These are phyloP conservation scores for Enteromius viviparus DNA, from an alignment of 2,797 vertebrate species.

Conservation along the genomic window DNA sequence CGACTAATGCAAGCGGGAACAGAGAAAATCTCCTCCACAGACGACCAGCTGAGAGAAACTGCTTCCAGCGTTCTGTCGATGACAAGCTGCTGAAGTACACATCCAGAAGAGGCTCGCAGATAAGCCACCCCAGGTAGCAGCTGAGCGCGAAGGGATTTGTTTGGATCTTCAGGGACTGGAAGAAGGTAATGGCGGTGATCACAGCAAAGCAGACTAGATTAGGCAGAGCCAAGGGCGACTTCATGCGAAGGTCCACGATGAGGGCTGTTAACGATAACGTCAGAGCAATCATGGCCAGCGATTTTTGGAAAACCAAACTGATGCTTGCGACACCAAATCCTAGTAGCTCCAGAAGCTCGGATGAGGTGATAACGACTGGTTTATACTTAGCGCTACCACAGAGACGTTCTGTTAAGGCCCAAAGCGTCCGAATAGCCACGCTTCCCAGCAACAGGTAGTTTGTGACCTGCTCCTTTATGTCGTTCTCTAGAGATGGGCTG, in stretches of 20 bases:
- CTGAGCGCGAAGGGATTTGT: slow-evolving; percentile 90
- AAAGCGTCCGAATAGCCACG: slow-evolving; percentile 83
- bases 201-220: slow-evolving; percentile 87
- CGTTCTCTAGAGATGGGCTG: slow-evolving; percentile 81
- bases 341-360: slow-evolving; percentile 91
- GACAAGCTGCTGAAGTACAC: slow-evolving; percentile 94
- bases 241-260: slow-evolving; percentile 94
- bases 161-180: slow-evolving; percentile 82
- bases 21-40: slow-evolving; percentile 89
- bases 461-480: slow-evolving; percentile 89
- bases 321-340: slow-evolving; percentile 95
- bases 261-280: slow-evolving; percentile 86
- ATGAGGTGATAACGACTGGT: slow-evolving; percentile 84
- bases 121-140: slow-evolving; percentile 90
- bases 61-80: slow-evolving; percentile 91
- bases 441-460: slow-evolving; percentile 91
- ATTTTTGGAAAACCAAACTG: slow-evolving; percentile 85
- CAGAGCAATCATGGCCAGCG: slow-evolving; percentile 85
- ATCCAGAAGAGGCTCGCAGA: slow-evolving; percentile 92
- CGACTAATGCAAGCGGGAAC: slow-evolving; percentile 82
- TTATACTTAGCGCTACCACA: slow-evolving; percentile 84
- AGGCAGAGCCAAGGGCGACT: slow-evolving; percentile 90
- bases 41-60: slow-evolving; percentile 86
- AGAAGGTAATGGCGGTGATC: slow-evolving; percentile 85
- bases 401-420: slow-evolving; percentile 88